Percentiles rank a stretch among this genome's conserved stretches.
These are phyloP conservation scores for Hirtodrosophila histrioides DNA, from an alignment of 2,888 invertebrate genomes.

Conservation along the genomic window DNA sequence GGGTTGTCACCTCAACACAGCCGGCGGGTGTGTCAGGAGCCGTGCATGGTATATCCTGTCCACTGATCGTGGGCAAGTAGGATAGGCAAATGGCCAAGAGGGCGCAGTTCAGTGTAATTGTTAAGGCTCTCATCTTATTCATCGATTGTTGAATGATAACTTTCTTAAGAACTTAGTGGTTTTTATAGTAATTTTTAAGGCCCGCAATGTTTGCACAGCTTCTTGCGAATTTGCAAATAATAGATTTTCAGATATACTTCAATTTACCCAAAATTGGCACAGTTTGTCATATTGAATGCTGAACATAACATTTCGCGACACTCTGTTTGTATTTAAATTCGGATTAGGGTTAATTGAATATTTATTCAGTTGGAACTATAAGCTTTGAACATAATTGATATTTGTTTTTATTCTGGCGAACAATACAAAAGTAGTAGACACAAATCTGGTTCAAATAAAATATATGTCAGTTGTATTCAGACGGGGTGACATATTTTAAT, in stretches of 20 bases:
- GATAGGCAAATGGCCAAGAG: slow-evolving; percentile 24
- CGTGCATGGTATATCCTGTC: slow-evolving; percentile 1
- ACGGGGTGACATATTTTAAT: too few species aligned
- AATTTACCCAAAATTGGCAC: too few species aligned
- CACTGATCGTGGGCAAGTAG: slow-evolving; percentile 17
- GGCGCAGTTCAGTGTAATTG: slow-evolving; percentile 22
- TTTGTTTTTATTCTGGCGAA: too few species aligned
- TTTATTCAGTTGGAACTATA: slow-evolving; percentile 6
- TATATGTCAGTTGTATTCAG: too few species aligned
- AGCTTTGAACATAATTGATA: too few species aligned
- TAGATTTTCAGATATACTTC: too few species aligned
- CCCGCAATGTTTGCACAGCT: slow-evolving; percentile 6
- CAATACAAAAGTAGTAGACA: too few species aligned
- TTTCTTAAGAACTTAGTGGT: neutral
- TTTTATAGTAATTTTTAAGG: slow-evolving; percentile 17
- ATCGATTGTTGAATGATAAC: slow-evolving; percentile 20
- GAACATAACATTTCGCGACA: neutral
- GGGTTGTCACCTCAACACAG: neutral
- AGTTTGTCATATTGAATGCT: too few species aligned
- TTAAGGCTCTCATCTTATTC: slow-evolving; percentile 20
- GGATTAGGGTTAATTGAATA: neutral
- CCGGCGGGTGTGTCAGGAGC: neutral
- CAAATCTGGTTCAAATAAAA: too few species aligned
- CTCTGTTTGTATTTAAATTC: neutral
- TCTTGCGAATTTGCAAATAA: too few species aligned